Evolutionary conservation across 92 coral and sea anemone species (phyloP).

Genomic region (Epizoanthus ramosus): DNA sequence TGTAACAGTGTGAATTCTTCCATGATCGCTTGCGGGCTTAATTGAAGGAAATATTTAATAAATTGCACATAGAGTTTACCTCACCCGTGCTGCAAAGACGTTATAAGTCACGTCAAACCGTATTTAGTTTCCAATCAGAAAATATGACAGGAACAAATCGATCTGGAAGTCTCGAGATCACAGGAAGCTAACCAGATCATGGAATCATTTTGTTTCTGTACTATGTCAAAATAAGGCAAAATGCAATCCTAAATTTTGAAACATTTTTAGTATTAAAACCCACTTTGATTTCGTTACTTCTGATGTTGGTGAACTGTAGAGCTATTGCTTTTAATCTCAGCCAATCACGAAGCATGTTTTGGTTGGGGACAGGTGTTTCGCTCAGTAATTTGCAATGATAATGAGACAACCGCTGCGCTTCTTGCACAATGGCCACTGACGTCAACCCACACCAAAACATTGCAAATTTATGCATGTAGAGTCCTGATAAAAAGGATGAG

Average conservation of each 20-base stretch:
- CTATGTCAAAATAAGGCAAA: conserved; percentile 9
- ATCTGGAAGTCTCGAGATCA: not conserved
- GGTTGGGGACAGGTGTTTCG: conserved; percentile 31
- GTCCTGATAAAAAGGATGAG: conserved; percentile 33
- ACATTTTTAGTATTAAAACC: not conserved
- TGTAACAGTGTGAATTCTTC: not conserved
- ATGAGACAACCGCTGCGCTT: conserved; percentile 24
- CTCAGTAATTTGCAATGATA: conserved; percentile 38
- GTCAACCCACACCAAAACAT: conserved; percentile 61
- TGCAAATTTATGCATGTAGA: conserved; percentile 59
- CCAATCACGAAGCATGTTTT: conserved; percentile 23
- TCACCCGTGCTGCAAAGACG: not conserved
- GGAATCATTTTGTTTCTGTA: not conserved
- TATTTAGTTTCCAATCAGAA: not conserved
- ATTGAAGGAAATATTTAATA: conserved; percentile 6
- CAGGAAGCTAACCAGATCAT: not conserved
- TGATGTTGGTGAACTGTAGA: not conserved
- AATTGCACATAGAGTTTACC: not conserved
- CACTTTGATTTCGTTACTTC: conserved; percentile 8
- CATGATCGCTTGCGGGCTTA: conserved; percentile 26
- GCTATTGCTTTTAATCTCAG: not conserved
- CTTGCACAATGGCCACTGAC: conserved; percentile 54
- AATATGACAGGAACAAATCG: not conserved
- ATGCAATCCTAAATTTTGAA: conserved; percentile 15
- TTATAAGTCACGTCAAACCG: not conserved